Base-by-base conservation (phyloP, 2,113 vertebrate genomes). In the Eulemur rufifrons region DNA sequence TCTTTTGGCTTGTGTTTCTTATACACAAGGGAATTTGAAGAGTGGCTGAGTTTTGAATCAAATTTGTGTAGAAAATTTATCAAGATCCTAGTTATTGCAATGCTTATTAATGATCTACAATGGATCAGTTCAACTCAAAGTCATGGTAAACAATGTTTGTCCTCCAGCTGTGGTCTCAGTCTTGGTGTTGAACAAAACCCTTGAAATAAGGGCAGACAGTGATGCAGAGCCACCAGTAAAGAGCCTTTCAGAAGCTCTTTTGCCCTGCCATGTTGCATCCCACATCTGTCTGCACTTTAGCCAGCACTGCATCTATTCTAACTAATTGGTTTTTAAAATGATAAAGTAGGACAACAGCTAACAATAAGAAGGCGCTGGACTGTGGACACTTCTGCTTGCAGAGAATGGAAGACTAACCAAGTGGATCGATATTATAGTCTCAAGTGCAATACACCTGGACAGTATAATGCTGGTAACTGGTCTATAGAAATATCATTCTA, bases 361-460 rank as follows among this genome's bases (percentile, higher is more conserved):
- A 87, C 59, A 89, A 52, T 32, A 74, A 89, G 63, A 84, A 93
- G 64, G 81, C 69, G 42, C 76, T 87, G 90, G 89, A 88, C 91
- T 3, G 2, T 39, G 50, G 42, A 39, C 69, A 84, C 18, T 69
- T 87, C 50, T 37, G 14, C 90, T 94, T 80, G n/a, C 64, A 85
- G 34, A 92, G 69, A 92, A 94, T 4, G 9, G 63, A 88, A 76
- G 64, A 52, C 64, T 50, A 78, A 80, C 37, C 32, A 56, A 66
- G 82, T 25, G 64, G 54, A 95, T 93, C 89, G 76, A 66, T 91
- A 76, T 39, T 21, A 81, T 5, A 64, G 71, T 89, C 89, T 95
- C 77, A 45, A 66, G 23, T 21, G 64, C 20, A 32, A 81, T 71
- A 37, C 14, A 76, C n/a, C 64, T 90, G 52, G 29, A 61, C 61